Evolutionary conservation across 2,888 invertebrate genomes (phyloP).

Genomic region (Siphlonurus alternatus): DNA sequence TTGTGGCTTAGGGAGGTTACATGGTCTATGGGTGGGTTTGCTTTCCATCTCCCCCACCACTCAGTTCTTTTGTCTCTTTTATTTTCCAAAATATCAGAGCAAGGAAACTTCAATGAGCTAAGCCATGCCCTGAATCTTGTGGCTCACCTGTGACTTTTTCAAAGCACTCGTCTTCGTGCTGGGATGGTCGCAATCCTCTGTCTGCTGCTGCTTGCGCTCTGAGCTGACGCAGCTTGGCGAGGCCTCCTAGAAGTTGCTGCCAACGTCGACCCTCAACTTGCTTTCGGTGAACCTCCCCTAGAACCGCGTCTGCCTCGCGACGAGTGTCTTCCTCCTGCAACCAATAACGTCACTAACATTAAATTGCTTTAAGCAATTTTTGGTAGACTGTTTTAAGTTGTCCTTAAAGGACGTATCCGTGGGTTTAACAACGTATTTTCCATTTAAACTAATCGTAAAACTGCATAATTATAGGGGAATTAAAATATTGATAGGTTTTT

Average conservation of each 20-base stretch:
- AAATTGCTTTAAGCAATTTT: too few species aligned
- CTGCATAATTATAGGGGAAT: not conserved
- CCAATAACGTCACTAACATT: slow-evolving; percentile 1
- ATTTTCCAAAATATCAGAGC: not conserved
- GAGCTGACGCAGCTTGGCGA: slow-evolving; percentile 44
- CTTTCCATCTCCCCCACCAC: too few species aligned
- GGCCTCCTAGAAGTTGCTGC: slow-evolving; percentile 40
- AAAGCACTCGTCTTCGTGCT: slow-evolving; percentile 35
- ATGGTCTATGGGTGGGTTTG: too few species aligned
- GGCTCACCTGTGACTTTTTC: slow-evolving; percentile 34
- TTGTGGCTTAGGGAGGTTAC: too few species aligned
- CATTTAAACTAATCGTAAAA: too few species aligned
- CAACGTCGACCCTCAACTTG: slow-evolving; percentile 50
- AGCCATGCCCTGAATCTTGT: too few species aligned
- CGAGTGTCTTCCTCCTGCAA: slow-evolving; percentile 44
- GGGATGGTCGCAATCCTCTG: slow-evolving; percentile 28
- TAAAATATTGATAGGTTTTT: too few species aligned
- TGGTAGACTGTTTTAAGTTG: too few species aligned
- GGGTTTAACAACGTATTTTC: too few species aligned
- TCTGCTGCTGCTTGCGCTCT: slow-evolving; percentile 42
- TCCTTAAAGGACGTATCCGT: too few species aligned
- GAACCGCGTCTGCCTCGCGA: slow-evolving; percentile 47
- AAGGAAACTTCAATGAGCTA: too few species aligned
- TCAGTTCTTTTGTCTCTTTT: too few species aligned
- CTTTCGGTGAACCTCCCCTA: slow-evolving; percentile 52